Evolutionary conservation across 2,113 vertebrate genomes (phyloP).

Genomic region (Sinocyclocheilus rhinocerous): DNA sequence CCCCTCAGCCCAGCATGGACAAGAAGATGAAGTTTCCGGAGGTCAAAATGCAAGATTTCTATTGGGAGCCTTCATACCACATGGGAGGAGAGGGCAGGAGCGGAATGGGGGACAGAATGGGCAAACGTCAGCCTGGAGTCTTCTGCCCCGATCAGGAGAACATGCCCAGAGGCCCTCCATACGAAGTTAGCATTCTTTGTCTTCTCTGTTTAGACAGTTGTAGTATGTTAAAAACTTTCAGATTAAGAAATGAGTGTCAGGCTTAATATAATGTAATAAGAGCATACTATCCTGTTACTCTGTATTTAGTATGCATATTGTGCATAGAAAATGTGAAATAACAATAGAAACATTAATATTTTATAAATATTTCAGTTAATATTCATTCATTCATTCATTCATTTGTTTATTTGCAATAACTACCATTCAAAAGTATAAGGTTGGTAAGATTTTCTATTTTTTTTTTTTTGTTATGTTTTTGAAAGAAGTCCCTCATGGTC

Average conservation of each 20-base stretch:
- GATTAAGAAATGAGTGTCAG: not conserved
- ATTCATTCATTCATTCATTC: no score
- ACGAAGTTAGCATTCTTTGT: slow-evolving; percentile 80
- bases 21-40: slow-evolving; percentile 96
- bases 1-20: slow-evolving; percentile 78
- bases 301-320: not conserved
- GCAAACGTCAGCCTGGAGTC: slow-evolving; percentile 82
- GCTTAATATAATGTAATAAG: not conserved
- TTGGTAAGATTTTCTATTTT: not conserved
- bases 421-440: not conserved
- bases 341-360: not conserved
- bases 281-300: not conserved
- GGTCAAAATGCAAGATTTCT: slow-evolving; percentile 90
- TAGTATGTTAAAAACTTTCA: not conserved
- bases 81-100: slow-evolving; percentile 78
- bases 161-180: slow-evolving; percentile 80
- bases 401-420: not conserved
- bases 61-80: slow-evolving; percentile 89
- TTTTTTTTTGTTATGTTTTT: not conserved
- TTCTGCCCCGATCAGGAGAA: slow-evolving; percentile 88
- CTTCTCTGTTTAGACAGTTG: not conserved
- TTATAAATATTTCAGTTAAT: not conserved
- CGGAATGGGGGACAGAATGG: slow-evolving; percentile 79
- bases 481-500: not conserved
- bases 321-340: not conserved